These are phyloP conservation scores for Plectrocnemia conspersa DNA, from an alignment of 1,140 invertebrate species.

Conservation along the genomic window DNA sequence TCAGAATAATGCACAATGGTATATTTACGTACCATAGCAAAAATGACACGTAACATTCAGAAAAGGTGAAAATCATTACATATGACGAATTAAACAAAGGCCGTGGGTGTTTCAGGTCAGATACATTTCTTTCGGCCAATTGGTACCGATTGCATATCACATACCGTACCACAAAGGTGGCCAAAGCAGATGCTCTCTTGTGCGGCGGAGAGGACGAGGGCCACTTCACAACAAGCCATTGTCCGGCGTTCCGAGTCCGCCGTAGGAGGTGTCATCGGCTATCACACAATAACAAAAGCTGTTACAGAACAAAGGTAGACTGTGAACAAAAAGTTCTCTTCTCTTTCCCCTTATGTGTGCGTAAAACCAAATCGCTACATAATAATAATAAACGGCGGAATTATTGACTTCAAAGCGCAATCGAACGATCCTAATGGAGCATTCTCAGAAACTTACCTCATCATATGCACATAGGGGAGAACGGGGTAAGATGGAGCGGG, in stretches of 20 bases:
- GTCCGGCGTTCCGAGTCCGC: constrained; percentile 22
- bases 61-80: too few relatives aligned
- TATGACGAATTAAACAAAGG: too few relatives aligned
- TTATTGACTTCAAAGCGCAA: background rate
- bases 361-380: constrained; percentile 4
- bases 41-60: too few relatives aligned
- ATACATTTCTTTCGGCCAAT: constrained; percentile 8
- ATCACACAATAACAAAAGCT: constrained; percentile 33
- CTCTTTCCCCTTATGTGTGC: background rate
- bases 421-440: background rate
- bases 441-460: background rate
- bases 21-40: too few relatives aligned
- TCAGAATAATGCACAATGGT: too few relatives aligned
- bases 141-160: constrained; percentile 16
- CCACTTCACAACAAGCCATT: constrained; percentile 32
- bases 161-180: constrained; percentile 15
- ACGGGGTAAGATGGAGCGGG: too few relatives aligned
- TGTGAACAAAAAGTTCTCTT: constrained; percentile 11
- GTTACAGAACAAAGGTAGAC: constrained; percentile 29
- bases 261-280: constrained; percentile 31
- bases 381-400: too few relatives aligned
- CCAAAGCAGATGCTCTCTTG: constrained; percentile 18
- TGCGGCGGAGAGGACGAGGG: too few relatives aligned
- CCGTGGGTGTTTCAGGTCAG: constrained; percentile 1
- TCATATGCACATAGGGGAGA: too few relatives aligned